phyloP scores from a whole-genome alignment of 1,140 invertebrate species.

The Steinernema khuongi region DNA sequence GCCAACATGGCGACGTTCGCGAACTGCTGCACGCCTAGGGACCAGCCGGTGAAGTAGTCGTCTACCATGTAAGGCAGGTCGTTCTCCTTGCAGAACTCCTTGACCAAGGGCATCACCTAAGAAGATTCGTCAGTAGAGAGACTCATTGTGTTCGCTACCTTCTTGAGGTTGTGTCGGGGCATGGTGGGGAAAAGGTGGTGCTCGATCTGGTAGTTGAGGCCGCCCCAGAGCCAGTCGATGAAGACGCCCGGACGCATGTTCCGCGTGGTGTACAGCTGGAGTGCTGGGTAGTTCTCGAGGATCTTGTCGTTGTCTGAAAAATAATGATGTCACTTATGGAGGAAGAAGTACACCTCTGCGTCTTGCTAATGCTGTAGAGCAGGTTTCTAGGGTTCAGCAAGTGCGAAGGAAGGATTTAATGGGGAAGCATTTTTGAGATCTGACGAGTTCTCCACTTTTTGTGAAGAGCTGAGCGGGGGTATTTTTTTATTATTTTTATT shows the following conservation, averaged over 20 bases:
- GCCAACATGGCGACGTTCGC: conserved; percentile 48
- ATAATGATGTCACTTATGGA: too few species aligned
- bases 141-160: conserved; percentile 28
- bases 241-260: conserved; percentile 57
- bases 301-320: conserved; percentile 54
- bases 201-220: conserved; percentile 60
- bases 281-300: conserved; percentile 54
- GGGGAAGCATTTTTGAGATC: too few species aligned
- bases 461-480: too few species aligned
- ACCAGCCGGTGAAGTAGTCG: conserved; percentile 55
- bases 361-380: too few species aligned
- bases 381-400: too few species aligned
- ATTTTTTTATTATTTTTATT: too few species aligned
- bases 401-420: too few species aligned
- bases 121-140: background rate
- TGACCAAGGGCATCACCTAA: conserved; percentile 57
- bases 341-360: too few species aligned
- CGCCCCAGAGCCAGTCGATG: conserved; percentile 60
- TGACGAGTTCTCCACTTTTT: too few species aligned
- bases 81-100: conserved; percentile 55
- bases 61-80: conserved; percentile 58
- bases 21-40: conserved; percentile 49
- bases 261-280: conserved; percentile 58
- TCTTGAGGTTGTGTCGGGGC: conserved; percentile 53
- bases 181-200: conserved; percentile 59